These are phyloP conservation scores for Pterobdella sp. DNA, from an alignment of 2,888 invertebrate genomes.

Conservation along the genomic window DNA sequence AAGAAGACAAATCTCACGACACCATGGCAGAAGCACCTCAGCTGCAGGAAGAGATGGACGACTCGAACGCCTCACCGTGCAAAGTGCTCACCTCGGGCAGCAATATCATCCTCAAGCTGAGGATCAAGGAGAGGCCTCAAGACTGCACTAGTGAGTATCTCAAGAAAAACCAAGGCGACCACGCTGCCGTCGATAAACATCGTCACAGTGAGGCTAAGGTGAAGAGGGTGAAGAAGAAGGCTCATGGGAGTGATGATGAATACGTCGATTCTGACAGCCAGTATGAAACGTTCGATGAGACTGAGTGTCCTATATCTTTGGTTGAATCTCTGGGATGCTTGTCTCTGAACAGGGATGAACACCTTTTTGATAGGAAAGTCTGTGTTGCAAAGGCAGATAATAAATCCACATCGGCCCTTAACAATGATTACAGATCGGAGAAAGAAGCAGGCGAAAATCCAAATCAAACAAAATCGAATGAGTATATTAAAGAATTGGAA, in stretches of 20 bases:
- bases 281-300: neutral
- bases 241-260: neutral
- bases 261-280: neutral
- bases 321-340: neutral
- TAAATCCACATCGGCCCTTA: neutral
- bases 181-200: no score
- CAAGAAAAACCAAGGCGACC: no score
- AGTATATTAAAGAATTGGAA: neutral
- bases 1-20: neutral
- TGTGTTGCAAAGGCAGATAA: no score
- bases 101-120: constrained; percentile 19
- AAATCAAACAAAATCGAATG: neutral
- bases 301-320: neutral
- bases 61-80: neutral
- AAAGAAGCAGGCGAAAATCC: neutral
- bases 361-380: neutral
- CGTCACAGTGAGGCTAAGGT: no score
- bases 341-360: neutral
- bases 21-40: neutral
- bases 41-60: neutral
- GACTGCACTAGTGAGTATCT: neutral
- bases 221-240: neutral
- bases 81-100: neutral
- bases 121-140: constrained; percentile 9
- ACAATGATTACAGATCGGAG: neutral